Conservation (phyloP, 2,888 invertebrate genomes). For the Caenorhabditis sulstoni region DNA sequence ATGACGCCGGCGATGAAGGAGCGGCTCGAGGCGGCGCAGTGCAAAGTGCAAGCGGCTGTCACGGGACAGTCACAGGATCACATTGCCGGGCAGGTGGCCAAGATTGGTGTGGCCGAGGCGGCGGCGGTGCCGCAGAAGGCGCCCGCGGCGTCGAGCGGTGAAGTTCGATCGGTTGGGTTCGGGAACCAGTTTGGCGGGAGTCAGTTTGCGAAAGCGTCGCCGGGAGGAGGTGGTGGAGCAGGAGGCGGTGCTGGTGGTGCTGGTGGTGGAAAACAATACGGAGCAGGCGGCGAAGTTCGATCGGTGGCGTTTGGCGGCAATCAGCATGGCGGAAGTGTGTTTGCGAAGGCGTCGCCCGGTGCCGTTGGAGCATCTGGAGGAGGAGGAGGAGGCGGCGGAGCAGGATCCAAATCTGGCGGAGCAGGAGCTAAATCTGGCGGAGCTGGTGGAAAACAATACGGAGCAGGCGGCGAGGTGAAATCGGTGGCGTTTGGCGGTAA, state of each 20-base stretch:
- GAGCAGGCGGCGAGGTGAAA: too few species aligned
- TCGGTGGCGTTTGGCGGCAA: constrained; percentile 17
- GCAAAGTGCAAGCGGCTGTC: constrained; percentile 37
- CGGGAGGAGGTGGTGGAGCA: constrained; percentile 17
- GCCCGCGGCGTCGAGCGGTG: constrained; percentile 4
- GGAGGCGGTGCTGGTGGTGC: constrained; percentile 12
- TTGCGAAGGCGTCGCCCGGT: too few species aligned
- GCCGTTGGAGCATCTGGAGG: too few species aligned
- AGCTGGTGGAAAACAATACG: not conserved
- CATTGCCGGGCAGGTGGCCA: constrained; percentile 39
- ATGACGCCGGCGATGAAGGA: constrained; percentile 34
- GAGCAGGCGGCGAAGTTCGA: constrained; percentile 16
- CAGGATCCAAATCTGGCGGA: too few species aligned
- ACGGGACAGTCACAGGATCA: constrained; percentile 54
- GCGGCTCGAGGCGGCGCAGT: constrained; percentile 38
- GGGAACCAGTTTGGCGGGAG: constrained; percentile 22
- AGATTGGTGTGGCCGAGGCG: constrained; percentile 33
- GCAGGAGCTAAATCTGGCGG: too few species aligned
- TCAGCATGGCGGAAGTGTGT: constrained; percentile 20
- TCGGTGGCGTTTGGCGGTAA: too few species aligned
- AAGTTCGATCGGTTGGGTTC: constrained; percentile 51
- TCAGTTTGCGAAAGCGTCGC: constrained; percentile 8
- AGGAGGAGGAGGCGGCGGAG: too few species aligned
- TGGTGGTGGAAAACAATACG: not conserved
- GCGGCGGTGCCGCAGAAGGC: not conserved